Evolutionary conservation across 2,888 invertebrate species (phyloP).

Genomic region (Troides oblongomaculatus): DNA sequence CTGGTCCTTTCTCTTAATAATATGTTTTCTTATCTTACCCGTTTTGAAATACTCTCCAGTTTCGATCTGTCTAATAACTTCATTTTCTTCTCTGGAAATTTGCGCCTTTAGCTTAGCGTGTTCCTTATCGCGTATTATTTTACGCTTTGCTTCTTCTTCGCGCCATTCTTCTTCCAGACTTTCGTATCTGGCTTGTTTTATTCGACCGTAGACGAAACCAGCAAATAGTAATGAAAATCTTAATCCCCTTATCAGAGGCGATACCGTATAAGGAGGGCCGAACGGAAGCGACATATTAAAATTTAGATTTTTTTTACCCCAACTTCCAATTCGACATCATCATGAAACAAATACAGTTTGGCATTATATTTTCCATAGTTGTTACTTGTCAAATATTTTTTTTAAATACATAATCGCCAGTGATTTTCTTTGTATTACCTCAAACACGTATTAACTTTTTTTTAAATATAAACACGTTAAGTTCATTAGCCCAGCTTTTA

Average conservation of each 20-base stretch:
- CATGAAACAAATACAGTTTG: not conserved
- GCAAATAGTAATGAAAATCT: constrained; percentile 58
- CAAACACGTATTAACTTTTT: no score
- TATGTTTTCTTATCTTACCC: constrained; percentile 13
- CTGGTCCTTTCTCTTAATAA: not conserved
- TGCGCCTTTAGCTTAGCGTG: constrained; percentile 49
- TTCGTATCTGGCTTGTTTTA: constrained; percentile 56
- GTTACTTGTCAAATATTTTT: not conserved
- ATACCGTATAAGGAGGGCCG: constrained; percentile 63
- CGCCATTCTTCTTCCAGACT: constrained; percentile 45
- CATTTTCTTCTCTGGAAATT: constrained; percentile 57
- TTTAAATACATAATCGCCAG: not conserved
- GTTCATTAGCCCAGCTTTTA: constrained; percentile 46
- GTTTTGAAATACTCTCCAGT: constrained; percentile 52
- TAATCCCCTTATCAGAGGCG: constrained; percentile 63
- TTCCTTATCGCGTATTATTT: constrained; percentile 57
- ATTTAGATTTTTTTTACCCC: not conserved
- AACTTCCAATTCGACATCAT: not conserved
- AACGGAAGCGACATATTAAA: constrained; percentile 50
- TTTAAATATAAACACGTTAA: constrained; percentile 26
- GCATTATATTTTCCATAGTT: not conserved
- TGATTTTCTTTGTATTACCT: not conserved
- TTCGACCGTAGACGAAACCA: constrained; percentile 60
- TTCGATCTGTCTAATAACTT: constrained; percentile 52
- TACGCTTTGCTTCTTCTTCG: constrained; percentile 54